Base-by-base conservation (phyloP, 2,113 vertebrate species). In the Prochilodus magdalenae region DNA sequence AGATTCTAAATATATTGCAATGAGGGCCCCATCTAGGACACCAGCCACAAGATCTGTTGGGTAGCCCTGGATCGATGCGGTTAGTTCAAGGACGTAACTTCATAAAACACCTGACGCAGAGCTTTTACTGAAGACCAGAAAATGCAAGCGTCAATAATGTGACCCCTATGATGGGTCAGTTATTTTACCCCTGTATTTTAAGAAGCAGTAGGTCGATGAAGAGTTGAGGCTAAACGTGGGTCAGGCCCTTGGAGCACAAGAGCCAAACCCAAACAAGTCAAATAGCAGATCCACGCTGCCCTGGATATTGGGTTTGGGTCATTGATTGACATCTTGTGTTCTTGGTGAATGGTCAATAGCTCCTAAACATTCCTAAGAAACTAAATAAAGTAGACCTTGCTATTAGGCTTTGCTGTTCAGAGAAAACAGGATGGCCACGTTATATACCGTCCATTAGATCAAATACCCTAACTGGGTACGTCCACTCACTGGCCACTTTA, bases 1-100 rank as follows among this genome's bases (percentile, higher is more conserved):
- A 44, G 40, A 57, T 79, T 71, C 36, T 74, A 87, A 87, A 84
- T 82, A 86, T 66, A 62, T 85, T 88, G 84, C 85, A 90, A 87
- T 88, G 84, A 86, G 86, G 77, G 1, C 53, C 24, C 71, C 30
- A 70, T 79, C 27, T 1, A n/a, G 26, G 60, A 63, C 26, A 27
- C 2, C 24, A 24, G 60, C 60, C 60, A 27, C 3, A 15, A 63
- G 15, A 15, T 5, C 14, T 12, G 79, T 79, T 15, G 71, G 63
- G 70, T 55, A 2, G 14, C 15, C 15, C 69, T 49, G 44, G 73
- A 80, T 24, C 57, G 27, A 66, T 33, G 14, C 7, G 15, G 62
- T 8, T 66, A 33, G 63, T 66, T 30, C 15, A 18, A 8, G 15
- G 29, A 29, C 7, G 59, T 62, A 8, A 24, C 59, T 62, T 62